Evolutionary conservation across 2,797 vertebrate species (phyloP), one percentile per base, ranked within the genome.

Genomic region (Balearica regulorum): DNA sequence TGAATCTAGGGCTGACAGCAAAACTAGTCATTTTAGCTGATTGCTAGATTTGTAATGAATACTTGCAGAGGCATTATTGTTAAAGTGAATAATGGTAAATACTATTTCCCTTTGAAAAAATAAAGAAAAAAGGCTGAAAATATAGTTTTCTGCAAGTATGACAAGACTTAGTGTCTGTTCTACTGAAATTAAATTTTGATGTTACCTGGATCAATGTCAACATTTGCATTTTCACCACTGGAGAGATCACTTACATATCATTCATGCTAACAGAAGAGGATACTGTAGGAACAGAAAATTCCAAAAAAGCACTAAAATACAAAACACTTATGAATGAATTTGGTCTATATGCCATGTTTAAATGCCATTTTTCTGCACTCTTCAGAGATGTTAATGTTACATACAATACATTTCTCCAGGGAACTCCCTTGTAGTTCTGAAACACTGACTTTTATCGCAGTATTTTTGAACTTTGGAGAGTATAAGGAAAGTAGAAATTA

Each of bases 201-300:
- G 0, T 79, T 49, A 17, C 9, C 8, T 54, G 13, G 33, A 60
- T 49, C 69, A 69, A 6, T 46, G 17, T 43, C 33, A 87, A 53
- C 92, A 79, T 79, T 53, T 14, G 6, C 3, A 16, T 80, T 90
- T 90, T 71, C 33, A 83, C 15, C 11, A 25, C 9, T 44, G 44
- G 15, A 73, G 7, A 76, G 9, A 29, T 9, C 17, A 2, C 68
- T 71, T 57, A 26, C 1, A 0, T 64, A 41, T 66, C 6, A 24
- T 44, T 89, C 25, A 37, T 53, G 7, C 16, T 33, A 66, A 25
- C 9, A 79, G 25, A 65, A 83, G 9, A 49, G 1, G 7, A 53
- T 92, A 28, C 37, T 64, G 10, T 33, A 70, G 19, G 60, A 89
- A 51, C 9, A 85, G 39, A 8, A 91, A 58, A 69, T 61, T 61